Conservation (phyloP, 2,113 vertebrate species). For the Mormoops blainvillei region DNA sequence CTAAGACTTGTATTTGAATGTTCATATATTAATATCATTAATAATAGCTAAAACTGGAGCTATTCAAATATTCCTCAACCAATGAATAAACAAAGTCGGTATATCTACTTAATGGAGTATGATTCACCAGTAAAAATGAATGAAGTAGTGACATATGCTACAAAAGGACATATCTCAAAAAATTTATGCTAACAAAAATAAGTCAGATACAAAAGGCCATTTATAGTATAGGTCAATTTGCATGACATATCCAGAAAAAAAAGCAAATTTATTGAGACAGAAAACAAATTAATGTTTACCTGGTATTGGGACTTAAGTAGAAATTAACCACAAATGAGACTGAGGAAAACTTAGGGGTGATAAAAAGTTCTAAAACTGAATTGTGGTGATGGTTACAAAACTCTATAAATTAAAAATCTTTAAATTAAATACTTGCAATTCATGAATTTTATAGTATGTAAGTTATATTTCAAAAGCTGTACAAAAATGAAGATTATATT, state of each 20-base stretch:
- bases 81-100: background rate
- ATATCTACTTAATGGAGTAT: background rate
- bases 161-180: background rate
- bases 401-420: background rate
- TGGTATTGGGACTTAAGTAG: background rate
- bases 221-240: background rate
- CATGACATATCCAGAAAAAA: background rate
- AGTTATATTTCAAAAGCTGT: background rate
- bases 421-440: background rate
- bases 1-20: background rate
- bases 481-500: background rate
- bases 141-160: background rate
- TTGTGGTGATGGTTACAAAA: too few relatives aligned
- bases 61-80: background rate
- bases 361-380: background rate
- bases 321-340: background rate
- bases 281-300: background rate
- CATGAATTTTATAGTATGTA: background rate
- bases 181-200: background rate
- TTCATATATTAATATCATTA: background rate
- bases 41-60: background rate
- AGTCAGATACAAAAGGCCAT: background rate
- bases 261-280: background rate
- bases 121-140: background rate
- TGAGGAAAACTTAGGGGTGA: background rate